phyloP scores from a whole-genome alignment of 2,797 vertebrate genomes.

The Scolopax rusticola region DNA sequence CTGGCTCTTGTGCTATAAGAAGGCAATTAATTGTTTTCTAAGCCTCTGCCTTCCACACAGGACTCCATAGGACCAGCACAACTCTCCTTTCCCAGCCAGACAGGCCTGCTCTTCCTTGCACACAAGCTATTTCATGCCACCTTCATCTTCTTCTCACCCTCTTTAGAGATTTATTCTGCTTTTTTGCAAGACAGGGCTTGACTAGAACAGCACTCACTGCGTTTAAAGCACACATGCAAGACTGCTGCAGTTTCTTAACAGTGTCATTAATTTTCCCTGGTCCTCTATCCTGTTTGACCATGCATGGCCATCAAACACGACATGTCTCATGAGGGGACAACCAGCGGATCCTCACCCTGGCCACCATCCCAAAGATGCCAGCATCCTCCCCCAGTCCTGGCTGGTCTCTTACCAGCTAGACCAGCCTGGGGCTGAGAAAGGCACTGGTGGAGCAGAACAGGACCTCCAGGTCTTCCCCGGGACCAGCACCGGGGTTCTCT shows the following conservation, averaged over 20 bases:
- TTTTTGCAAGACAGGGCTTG: not conserved
- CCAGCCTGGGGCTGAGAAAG: not conserved
- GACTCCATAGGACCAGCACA: not conserved
- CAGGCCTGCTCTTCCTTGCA: not conserved
- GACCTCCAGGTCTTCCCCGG: not conserved
- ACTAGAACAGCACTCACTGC: not conserved
- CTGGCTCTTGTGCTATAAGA: not conserved
- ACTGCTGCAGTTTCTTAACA: not conserved
- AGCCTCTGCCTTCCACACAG: not conserved
- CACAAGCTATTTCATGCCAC: not conserved
- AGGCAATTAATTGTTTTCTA: not conserved
- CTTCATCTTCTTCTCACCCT: not conserved
- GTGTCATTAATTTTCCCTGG: not conserved
- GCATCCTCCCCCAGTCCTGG: not conserved
- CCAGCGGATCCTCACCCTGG: fast-evolving
- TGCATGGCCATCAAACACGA: not conserved
- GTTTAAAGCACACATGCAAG: not conserved
- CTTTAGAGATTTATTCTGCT: not conserved
- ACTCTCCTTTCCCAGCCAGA: not conserved
- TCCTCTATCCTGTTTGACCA: not conserved
- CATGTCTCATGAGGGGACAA: fast-evolving
- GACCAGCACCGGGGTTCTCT: not conserved
- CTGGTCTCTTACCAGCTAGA: not conserved
- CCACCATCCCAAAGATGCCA: not conserved
- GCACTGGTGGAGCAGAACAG: not conserved